Evolutionary conservation across 2,888 invertebrate genomes (phyloP), one percentile per base, ranked within the genome.

Genomic region (Amphimallon solstitiale): DNA sequence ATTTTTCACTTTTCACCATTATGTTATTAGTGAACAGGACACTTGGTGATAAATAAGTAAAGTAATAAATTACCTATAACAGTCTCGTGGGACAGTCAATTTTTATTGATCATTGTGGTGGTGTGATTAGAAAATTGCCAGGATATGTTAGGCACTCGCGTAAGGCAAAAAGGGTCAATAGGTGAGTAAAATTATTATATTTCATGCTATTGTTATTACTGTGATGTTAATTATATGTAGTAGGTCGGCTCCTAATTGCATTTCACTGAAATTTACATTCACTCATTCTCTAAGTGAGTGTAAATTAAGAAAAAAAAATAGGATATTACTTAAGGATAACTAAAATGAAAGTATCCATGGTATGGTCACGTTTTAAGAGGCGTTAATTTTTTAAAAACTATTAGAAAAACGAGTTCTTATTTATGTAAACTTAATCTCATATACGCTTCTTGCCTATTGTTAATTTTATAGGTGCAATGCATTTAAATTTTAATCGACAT

Each of bases 91-190:
- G 10, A 9, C 7, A 45, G 15, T 45, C 19, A 17, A 7, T 45
- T 45, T n/a, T 45, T 19, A 45, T 15, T 29, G 21, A 5, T 12
- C 6, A 23, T 23, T 14, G 23, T 7, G 29, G 19, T 12, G n/a
- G 21, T 12, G 29, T 23, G 2, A 21, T 19, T 49, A 21, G 48
- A 49, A 49, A 49, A 49, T 29, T 23, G 34, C 35, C n/a, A 56
- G 43, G 56, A 56, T 56, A 56, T 56, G 56, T 56, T 40, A 40
- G 40, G 4, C 40, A 23, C 23, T 14, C 34, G 34, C 40, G 29
- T 6, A 40, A 23, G 12, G 21, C 56, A 43, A 56, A 56, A 43
- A 56, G 56, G 56, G 56, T 56, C 56, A 56, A 43, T 56, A 40
- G 56, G 56, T 56, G 43, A 56, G 56, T 56, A 56, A 40, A 43